Evolutionary conservation across 2,888 invertebrate genomes (phyloP).

Genomic region (Pachliopta kotzebuea): DNA sequence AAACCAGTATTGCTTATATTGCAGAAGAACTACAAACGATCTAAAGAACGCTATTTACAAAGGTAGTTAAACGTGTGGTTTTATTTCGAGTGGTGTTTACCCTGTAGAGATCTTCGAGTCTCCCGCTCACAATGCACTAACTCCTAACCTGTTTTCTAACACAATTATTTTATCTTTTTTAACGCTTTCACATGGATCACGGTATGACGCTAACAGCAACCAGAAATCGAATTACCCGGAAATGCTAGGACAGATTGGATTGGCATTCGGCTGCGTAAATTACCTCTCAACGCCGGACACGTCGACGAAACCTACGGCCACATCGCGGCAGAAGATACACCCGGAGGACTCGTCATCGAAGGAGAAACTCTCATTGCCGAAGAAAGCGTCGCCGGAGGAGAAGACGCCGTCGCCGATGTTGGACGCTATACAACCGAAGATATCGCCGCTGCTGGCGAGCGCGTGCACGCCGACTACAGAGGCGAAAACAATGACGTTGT

Average conservation of each 20-base stretch:
- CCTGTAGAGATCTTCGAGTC: constrained; percentile 36
- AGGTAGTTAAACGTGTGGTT: constrained; percentile 73
- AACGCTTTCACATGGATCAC: constrained; percentile 47
- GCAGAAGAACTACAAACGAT: constrained; percentile 78
- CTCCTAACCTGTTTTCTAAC: constrained; percentile 29
- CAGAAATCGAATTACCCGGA: constrained; percentile 78
- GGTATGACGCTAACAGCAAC: constrained; percentile 57
- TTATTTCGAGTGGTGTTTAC: constrained; percentile 40
- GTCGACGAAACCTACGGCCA: constrained; percentile 44
- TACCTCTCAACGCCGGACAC: constrained; percentile 65
- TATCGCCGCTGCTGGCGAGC: constrained; percentile 65
- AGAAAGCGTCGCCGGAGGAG: constrained; percentile 63
- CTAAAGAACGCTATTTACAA: constrained; percentile 76
- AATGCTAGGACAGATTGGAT: constrained; percentile 77
- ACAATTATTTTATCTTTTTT: constrained; percentile 33
- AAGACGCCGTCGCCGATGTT: constrained; percentile 61
- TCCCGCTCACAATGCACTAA: constrained; percentile 22
- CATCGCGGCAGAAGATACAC: constrained; percentile 65
- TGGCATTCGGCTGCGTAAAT: constrained; percentile 78
- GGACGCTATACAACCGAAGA: constrained; percentile 69
- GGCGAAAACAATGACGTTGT: constrained; percentile 69
- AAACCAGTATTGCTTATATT: constrained; percentile 56
- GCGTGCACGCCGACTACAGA: constrained; percentile 66
- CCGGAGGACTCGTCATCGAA: constrained; percentile 66
- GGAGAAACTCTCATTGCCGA: constrained; percentile 56